Base-by-base conservation (phyloP, 2,888 invertebrate genomes). In the Hymenopus coronatus region DNA sequence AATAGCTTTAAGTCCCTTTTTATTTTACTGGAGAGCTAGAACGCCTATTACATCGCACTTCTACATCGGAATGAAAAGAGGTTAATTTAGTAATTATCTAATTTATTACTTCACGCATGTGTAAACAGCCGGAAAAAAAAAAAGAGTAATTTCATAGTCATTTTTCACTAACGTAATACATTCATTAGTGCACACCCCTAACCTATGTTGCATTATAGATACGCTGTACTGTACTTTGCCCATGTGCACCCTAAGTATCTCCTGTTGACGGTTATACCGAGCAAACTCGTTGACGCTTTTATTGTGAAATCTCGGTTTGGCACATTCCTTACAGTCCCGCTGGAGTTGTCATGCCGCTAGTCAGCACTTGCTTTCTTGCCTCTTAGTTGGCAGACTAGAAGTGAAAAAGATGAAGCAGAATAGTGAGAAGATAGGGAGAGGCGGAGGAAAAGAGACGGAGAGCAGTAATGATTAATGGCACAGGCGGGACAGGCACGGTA, bases 401-500 rank as follows among this genome's bases (percentile, higher is more conserved):
- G 54, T 70, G 54, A 25, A 70, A 70, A 70, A 70, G 54, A 70
- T 70, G 20, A 70, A 25, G 30, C 84, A 46, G 84, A 30, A 83
- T 81, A 85, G 83, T 70, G 54, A 84, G 81, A 70, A 81, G 87
- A 40, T 87, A 82, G 70, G 88, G 28, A 86, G 89, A 86, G 90
- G 81, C 54, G 84, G 87, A 70, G 85, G 46, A 85, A 91, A 91
- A 91, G 92, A 92, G 92, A 92, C 92, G 92, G 92, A 92, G 92
- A 92, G 93, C 92, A 92, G 92, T 92, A 93, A 93, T 93, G 93
- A 93, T 93, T 93, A 93, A 93, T 93, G 93, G 94, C 92, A 92
- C 94, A 93, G 93, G 93, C 93, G 94, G 94, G 94, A 94, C 94
- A 93, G 93, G 92, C 93, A 92, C 92, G 92, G 93, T 93, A 94